Evolutionary conservation across 1,140 invertebrate genomes (phyloP).

Genomic region (Magallana gigas): DNA sequence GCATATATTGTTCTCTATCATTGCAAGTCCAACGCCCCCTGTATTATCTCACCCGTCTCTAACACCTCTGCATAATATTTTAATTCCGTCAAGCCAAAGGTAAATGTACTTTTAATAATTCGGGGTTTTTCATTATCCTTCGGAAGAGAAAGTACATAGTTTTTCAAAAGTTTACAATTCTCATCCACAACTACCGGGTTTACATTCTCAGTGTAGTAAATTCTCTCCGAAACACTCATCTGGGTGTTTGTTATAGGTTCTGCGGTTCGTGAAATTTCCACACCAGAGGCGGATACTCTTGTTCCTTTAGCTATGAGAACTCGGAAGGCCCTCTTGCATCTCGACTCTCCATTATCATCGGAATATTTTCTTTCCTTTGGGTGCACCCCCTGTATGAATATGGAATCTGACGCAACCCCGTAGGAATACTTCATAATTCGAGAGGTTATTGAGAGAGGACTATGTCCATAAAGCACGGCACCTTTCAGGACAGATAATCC

Average conservation of each 20-base stretch:
- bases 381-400: background rate
- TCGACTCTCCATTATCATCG: background rate
- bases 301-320: background rate
- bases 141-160: background rate
- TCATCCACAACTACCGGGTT: background rate
- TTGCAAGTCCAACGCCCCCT: background rate
- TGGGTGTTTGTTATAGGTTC: background rate
- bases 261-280: background rate
- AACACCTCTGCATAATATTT: background rate
- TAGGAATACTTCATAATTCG: constrained; percentile 8
- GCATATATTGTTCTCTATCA: background rate
- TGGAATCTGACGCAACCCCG: background rate
- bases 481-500: background rate
- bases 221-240: background rate
- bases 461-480: constrained; percentile 28
- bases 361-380: background rate
- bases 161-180: background rate
- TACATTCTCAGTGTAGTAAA: background rate
- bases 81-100: background rate
- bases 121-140: background rate
- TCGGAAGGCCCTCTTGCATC: background rate
- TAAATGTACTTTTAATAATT: background rate
- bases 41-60: background rate
- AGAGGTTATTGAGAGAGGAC: background rate
- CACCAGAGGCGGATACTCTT: background rate